Percentiles rank a stretch among this genome's conserved stretches.
These are phyloP conservation scores for Spilogale gracilis DNA, from an alignment of 2,113 vertebrate genomes.

Conservation along the genomic window DNA sequence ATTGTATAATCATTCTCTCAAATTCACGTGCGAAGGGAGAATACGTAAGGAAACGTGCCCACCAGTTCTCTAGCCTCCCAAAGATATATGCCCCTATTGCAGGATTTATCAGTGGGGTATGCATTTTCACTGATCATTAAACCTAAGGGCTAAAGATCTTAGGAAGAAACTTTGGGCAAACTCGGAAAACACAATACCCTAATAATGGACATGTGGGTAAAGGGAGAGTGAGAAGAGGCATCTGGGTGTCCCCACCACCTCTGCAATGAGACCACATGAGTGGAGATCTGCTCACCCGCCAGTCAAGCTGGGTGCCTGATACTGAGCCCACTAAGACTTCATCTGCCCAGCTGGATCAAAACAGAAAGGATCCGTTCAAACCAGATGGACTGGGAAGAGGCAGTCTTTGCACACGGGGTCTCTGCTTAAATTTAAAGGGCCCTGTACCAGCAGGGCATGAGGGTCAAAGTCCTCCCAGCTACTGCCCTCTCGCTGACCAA, in stretches of 20 bases:
- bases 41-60: fast-evolving
- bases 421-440: constrained; percentile 39
- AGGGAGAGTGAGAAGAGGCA: background rate
- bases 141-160: too few relatives aligned
- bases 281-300: background rate
- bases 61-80: fast-evolving
- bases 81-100: fast-evolving
- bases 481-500: fast-evolving
- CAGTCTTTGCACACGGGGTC: background rate
- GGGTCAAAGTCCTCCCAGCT: too few relatives aligned
- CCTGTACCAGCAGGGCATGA: background rate
- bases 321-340: background rate
- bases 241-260: background rate
- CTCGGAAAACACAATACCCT: background rate
- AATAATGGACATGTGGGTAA: background rate
- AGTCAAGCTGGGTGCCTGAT: background rate
- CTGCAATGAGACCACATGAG: background rate
- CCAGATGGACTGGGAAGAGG: constrained; percentile 15
- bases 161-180: background rate
- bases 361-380: background rate
- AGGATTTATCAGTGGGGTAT: fast-evolving
- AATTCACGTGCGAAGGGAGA: background rate
- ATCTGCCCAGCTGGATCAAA: constrained; percentile 25
- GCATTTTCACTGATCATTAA: fast-evolving
- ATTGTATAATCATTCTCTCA: background rate